Conservation (phyloP, 1,140 invertebrate species). For the Liolophura sinensis region DNA sequence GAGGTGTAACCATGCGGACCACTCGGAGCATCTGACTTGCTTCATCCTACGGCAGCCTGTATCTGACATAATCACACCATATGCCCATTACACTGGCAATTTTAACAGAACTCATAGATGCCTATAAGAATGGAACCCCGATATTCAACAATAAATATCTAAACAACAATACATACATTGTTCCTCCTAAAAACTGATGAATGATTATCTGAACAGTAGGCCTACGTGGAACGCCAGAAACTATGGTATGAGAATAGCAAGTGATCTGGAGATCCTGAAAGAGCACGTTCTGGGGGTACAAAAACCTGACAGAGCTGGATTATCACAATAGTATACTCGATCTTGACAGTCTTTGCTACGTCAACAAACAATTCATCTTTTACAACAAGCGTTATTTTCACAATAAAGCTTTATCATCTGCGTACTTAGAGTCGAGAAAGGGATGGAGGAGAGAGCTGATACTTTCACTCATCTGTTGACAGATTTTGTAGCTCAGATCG, state of each 20-base stretch:
- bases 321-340: conserved; percentile 20
- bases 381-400: no score
- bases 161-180: conserved; percentile 28
- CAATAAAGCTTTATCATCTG: no score
- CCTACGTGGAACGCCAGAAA: conserved; percentile 1
- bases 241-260: neutral
- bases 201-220: neutral
- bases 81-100: no score
- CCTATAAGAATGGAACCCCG: conserved; percentile 31
- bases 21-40: no score
- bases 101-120: conserved; percentile 26
- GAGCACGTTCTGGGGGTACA: conserved; percentile 17
- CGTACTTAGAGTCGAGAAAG: conserved; percentile 1
- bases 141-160: conserved; percentile 33
- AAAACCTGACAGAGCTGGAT: conserved; percentile 8
- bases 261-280: conserved; percentile 7
- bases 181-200: conserved; percentile 29
- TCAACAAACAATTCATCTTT: no score
- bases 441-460: conserved; percentile 21
- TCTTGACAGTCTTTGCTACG: neutral
- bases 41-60: no score
- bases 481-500: conserved; percentile 12
- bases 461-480: conserved; percentile 16
- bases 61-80: no score
- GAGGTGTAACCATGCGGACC: no score